Base-by-base conservation (phyloP, 2,888 invertebrate genomes). In the Coecobrya sp. region DNA sequence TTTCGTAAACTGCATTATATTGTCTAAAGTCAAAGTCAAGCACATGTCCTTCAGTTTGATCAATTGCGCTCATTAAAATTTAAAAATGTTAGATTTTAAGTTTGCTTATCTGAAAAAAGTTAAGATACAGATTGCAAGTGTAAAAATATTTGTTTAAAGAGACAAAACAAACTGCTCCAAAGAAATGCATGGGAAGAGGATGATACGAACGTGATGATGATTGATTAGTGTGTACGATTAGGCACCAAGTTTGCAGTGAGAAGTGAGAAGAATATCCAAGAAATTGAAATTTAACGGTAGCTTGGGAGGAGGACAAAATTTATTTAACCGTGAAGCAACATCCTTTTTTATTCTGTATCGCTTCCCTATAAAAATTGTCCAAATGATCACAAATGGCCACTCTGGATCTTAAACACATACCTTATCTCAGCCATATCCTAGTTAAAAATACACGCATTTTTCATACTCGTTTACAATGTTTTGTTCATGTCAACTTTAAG, bases 301-400 rank as follows among this genome's bases (percentile, higher is more conserved):
- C 19, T 59, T 59, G 22, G 68, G 68, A 30, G 11, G 30, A 68
- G 30, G 36, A 62, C 62, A 30, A 68, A 68, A 68, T 68, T 68
- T 30, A 68, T 13, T n/a, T n/a, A n/a, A n/a, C 68, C 68, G 68
- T 68, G 68, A 68, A 68, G 68, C 30, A 19, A 59, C 59, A 19
- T 59, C 59, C 59, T 59, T 59, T 59, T 59, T 59, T 59, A 19
- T 0, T 49, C 49, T 1, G 49, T 11, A 49, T 7, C 10, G 7
- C 36, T 36, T 36, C 36, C 36, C 36, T 36, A 36, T 36, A 36
- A n/a, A n/a, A n/a, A n/a, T 36, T 36, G 36, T 36, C 36, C 36
- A 36, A 36, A 7, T 36, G 3, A n/a, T n/a, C n/a, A n/a, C n/a
- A n/a, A n/a, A n/a, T n/a, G n/a, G n/a, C n/a, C n/a, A n/a, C n/a